These are phyloP conservation scores for Talpa occidentalis DNA, from an alignment of 2,113 vertebrate species.

Conservation along the genomic window DNA sequence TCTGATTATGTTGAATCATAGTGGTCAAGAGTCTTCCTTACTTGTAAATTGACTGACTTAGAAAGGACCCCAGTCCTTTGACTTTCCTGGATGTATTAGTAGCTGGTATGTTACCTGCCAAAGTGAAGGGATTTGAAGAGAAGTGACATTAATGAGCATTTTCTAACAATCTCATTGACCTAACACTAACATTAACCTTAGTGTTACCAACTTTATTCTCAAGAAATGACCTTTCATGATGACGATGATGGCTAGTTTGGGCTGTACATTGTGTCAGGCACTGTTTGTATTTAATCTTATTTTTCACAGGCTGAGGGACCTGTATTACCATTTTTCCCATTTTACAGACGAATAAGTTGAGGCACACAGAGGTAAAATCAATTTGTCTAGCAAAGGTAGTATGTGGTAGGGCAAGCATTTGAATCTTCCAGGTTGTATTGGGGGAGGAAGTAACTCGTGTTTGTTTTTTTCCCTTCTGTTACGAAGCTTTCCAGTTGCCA, in stretches of 20 bases:
- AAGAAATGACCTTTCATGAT: not conserved
- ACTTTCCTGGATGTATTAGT: slow-evolving; percentile 15
- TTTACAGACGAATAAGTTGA: not conserved
- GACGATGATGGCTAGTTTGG: not conserved
- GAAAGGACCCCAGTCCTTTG: slow-evolving; percentile 1
- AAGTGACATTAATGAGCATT: not conserved
- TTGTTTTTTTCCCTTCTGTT: not conserved
- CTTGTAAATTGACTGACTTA: not conserved
- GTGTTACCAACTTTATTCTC: not conserved
- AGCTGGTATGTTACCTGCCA: slow-evolving; percentile 20
- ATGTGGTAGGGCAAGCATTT: not conserved
- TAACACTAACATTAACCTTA: not conserved
- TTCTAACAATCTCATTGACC: not conserved
- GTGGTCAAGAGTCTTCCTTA: not conserved
- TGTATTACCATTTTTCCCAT: not conserved
- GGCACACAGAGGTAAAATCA: not conserved
- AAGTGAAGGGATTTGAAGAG: slow-evolving; percentile 34
- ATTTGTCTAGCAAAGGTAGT: not conserved
- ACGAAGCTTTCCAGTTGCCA: not conserved
- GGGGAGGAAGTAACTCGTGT: not conserved
- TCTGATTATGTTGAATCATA: slow-evolving; percentile 7
- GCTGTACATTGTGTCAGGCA: not conserved
- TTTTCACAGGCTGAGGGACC: not conserved
- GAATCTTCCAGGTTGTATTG: not conserved
- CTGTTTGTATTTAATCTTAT: not conserved